These are phyloP conservation scores for Rhabdomys dilectus DNA, from an alignment of 2,113 vertebrate genomes.

Conservation along the genomic window DNA sequence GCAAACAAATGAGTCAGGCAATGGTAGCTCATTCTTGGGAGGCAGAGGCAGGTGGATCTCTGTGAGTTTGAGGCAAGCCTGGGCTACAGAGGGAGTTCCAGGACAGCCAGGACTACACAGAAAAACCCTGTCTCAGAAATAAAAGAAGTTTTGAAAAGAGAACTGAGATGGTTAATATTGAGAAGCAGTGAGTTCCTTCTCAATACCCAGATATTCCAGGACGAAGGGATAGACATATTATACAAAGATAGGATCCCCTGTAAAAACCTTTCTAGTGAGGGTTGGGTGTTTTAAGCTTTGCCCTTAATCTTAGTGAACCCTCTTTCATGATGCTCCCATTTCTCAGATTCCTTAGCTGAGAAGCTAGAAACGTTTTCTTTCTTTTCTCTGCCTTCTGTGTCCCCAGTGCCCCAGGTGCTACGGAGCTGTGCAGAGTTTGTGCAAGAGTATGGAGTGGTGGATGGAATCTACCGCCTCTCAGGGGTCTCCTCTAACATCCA, in stretches of 20 bases:
- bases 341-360: neutral
- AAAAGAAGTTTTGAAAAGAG: neutral
- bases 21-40: neutral
- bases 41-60: neutral
- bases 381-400: neutral
- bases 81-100: neutral
- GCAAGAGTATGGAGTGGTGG: slow-evolving; percentile 94
- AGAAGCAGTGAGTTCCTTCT: neutral
- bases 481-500: slow-evolving; percentile 97
- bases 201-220: neutral
- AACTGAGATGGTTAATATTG: neutral
- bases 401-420: slow-evolving; percentile 93
- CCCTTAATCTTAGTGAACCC: neutral
- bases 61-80: neutral
- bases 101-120: too few relatives aligned
- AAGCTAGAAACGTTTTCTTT: neutral
- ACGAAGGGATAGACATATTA: neutral
- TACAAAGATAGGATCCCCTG: neutral
- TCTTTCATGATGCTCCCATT: neutral
- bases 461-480: slow-evolving; percentile 96
- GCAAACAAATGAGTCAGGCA: neutral
- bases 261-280: neutral
- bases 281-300: neutral
- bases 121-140: neutral
- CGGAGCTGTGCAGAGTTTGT: slow-evolving; percentile 93